Base-by-base conservation (phyloP, 2,888 invertebrate species). In the Eristalinus aeneus region DNA sequence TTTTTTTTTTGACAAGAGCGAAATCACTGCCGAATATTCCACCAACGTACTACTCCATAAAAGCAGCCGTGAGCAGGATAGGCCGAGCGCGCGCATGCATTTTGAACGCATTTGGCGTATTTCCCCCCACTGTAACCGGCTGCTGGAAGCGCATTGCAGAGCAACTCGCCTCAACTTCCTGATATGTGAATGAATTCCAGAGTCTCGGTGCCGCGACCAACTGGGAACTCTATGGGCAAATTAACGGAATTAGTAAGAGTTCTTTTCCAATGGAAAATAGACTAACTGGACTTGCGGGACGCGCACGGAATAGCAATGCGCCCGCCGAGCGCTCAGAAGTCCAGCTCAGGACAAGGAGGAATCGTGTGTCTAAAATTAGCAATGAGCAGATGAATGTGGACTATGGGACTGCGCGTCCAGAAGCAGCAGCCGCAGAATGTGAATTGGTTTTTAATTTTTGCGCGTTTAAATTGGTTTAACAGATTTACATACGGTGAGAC, bases 221-320 rank as follows among this genome's bases (percentile, higher is more conserved):
- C 64, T 79, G 69, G 75, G 68, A 78, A 79, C 80, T 80, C 74
- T 71, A 75, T 79, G 71, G 68, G 71, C 75, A 73, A 85, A 80
- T 85, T 85, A 85, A 85, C 84, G 84, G 85, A 81, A 86, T 86
- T 77, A 86, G 69, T 81, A 85, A 77, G 69, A 81, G 85, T 85
- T 85, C 68, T 80, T 34, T 69, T 53, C 36, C 58, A 56, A 46
- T 81, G 60, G 68, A 67, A 73, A 72, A 77, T 64, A 86, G 64
- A 77, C 60, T 69, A 86, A 86, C 85, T 85, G 80, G 73, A 80
- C 76, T 81, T 58, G 56, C 34, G 56, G 27, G 31, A 61, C 76
- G 77, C 81, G 77, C 58, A 54, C 46, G 56, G 85, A 77, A 86
- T 86, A 77, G 69, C 81, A 69, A 85, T 77, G 63, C n/a, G 65